Conservation (phyloP, 2,797 vertebrate species). For the Thripadectes ignobilis region DNA sequence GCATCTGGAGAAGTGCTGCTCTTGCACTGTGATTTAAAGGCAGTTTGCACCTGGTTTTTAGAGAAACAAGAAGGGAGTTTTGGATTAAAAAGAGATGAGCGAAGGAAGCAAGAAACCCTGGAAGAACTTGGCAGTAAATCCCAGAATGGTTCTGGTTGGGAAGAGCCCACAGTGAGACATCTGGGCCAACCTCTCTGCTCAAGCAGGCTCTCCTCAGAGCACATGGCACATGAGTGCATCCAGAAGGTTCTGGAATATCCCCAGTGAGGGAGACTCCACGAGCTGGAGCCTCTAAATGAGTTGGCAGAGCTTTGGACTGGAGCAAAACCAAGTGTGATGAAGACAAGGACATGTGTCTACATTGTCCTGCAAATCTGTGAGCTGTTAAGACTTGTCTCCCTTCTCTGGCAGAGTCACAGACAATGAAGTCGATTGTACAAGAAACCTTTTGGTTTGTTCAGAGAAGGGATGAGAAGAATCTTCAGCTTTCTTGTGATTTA, state of each 20-base stretch:
- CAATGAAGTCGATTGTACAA: not conserved
- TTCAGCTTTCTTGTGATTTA: not conserved
- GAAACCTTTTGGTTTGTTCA: not conserved
- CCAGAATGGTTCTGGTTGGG: not conserved
- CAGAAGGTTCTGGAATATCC: not conserved
- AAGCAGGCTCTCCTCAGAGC: not conserved
- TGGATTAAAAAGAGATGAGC: not conserved
- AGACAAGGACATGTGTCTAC: rapidly evolving
- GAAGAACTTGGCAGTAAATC: not conserved
- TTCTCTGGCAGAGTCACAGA: not conserved
- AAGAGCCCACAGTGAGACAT: rapidly evolving
- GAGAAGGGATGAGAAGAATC: not conserved
- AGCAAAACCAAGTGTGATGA: not conserved
- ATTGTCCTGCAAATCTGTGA: not conserved
- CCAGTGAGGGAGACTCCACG: not conserved
- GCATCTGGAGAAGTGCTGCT: not conserved
- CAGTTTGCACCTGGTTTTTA: not conserved
- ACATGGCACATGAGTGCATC: not conserved
- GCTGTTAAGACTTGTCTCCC: not conserved
- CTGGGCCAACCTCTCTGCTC: no score
- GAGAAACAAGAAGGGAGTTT: not conserved
- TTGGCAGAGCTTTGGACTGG: not conserved
- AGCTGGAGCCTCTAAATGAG: rapidly evolving
- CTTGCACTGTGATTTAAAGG: not conserved
- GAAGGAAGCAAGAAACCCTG: not conserved